Evolutionary conservation across 2,888 invertebrate genomes (phyloP).

Genomic region (Noctua janthe): DNA sequence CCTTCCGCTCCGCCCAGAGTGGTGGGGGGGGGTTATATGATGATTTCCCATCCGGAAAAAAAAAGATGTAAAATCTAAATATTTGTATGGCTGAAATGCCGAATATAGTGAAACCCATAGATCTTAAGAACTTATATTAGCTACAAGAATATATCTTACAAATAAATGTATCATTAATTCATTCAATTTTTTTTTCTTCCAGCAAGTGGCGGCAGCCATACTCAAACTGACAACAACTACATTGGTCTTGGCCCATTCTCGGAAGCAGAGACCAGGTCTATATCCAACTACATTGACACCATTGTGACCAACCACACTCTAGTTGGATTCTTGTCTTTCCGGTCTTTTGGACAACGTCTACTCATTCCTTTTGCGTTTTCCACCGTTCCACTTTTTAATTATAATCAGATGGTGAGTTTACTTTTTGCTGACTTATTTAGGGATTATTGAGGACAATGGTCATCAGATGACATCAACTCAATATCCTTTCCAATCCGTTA

Average conservation of each 20-base stretch:
- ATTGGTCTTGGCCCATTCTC: constrained; percentile 90
- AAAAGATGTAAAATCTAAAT: too few relatives aligned
- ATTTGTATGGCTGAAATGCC: too few relatives aligned
- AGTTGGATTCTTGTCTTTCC: constrained; percentile 90
- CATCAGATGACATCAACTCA: too few relatives aligned
- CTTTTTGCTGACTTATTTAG: neutral
- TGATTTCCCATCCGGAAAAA: too few relatives aligned
- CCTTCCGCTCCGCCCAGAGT: too few relatives aligned
- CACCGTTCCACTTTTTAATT: constrained; percentile 83
- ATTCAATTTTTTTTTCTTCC: constrained; percentile 56
- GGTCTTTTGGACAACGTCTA: constrained; percentile 92
- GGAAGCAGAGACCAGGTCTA: constrained; percentile 87
- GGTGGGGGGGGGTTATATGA: too few relatives aligned
- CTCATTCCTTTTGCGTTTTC: constrained; percentile 91
- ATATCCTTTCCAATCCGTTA: too few relatives aligned
- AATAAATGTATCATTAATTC: too few relatives aligned
- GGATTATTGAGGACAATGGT: too few relatives aligned
- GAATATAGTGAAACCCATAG: too few relatives aligned
- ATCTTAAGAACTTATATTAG: too few relatives aligned
- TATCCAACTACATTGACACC: constrained; percentile 84
- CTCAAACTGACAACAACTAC: constrained; percentile 82
- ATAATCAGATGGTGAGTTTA: constrained; percentile 81
- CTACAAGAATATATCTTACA: too few relatives aligned
- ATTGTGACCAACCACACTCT: constrained; percentile 79
- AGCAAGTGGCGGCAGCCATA: constrained; percentile 87